Percentiles rank a stretch among this genome's conserved stretches.
phyloP scores from a whole-genome alignment of 2,113 vertebrate genomes.

The Taxidea taxus region DNA sequence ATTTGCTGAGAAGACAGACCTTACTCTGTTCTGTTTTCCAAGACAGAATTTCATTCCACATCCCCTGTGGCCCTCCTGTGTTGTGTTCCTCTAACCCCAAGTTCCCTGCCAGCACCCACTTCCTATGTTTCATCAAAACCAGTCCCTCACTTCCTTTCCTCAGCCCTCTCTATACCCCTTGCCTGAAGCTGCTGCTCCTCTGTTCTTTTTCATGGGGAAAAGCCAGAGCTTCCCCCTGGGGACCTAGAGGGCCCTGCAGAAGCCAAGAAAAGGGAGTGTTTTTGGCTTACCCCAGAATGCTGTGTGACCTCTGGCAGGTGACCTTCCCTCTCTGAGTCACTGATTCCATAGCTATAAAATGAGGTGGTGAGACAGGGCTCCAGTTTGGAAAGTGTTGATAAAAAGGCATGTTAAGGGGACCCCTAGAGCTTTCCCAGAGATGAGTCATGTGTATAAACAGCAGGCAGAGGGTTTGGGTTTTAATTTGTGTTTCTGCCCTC shows the following conservation, averaged over 20 bases:
- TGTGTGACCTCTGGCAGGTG: not conserved
- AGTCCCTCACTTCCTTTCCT: constrained; percentile 7
- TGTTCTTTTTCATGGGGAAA: not conserved
- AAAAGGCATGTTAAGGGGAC: not conserved
- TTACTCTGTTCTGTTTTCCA: not conserved
- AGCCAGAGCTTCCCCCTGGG: not conserved
- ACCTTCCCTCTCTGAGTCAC: not conserved
- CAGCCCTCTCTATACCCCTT: not conserved
- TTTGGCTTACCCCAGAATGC: not conserved
- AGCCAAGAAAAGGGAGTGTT: not conserved
- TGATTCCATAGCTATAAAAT: not conserved
- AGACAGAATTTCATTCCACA: not conserved
- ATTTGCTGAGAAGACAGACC: not conserved
- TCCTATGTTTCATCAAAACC: not conserved
- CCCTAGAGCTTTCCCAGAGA: not conserved
- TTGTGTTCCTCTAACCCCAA: not conserved
- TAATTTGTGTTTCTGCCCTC: not conserved
- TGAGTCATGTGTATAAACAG: not conserved
- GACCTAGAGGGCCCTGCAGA: not conserved
- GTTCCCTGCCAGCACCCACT: not conserved
- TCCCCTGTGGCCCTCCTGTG: not conserved
- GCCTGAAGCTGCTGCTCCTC: not conserved
- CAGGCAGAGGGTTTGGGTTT: not conserved
- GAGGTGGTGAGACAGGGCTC: not conserved
- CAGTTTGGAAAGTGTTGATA: not conserved